Percentiles rank a stretch among this genome's conserved stretches.
These are phyloP conservation scores for Brachionus sp. DNA, from an alignment of 1,140 invertebrate genomes.

Conservation along the genomic window DNA sequence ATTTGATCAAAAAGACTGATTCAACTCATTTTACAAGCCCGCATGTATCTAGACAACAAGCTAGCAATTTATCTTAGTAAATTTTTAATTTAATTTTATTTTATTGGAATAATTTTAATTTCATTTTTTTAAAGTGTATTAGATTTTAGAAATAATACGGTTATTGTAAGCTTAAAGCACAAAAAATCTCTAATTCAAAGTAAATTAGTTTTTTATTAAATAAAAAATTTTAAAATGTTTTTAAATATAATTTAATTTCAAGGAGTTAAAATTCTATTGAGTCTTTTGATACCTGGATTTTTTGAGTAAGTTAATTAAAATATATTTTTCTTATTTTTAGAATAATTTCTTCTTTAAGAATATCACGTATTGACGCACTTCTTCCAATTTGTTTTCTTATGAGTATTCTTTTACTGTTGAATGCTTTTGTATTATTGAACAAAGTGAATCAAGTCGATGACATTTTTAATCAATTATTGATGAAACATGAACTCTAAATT, in stretches of 20 bases:
- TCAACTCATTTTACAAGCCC: slow-evolving; percentile 1
- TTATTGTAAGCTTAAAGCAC: slow-evolving; percentile 25
- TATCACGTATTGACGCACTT: slow-evolving; percentile 35
- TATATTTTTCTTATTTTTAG: not conserved
- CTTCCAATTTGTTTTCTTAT: slow-evolving; percentile 44
- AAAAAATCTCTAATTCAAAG: slow-evolving; percentile 23
- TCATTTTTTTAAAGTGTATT: not conserved
- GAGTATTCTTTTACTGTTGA: slow-evolving; percentile 37
- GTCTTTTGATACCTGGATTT: slow-evolving; percentile 41
- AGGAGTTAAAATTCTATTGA: slow-evolving; percentile 29
- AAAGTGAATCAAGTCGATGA: slow-evolving; percentile 45
- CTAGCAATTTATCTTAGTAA: slow-evolving; percentile 19
- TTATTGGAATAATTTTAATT: not conserved
- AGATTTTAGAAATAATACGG: slow-evolving; percentile 17
- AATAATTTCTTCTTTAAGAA: slow-evolving; percentile 27
- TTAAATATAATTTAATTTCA: not conserved
- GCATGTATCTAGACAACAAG: not conserved
- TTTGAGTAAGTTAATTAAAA: not conserved
- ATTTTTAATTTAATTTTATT: not conserved
- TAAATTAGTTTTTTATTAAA: not conserved
- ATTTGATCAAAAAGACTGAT: not conserved
- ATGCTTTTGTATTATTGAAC: slow-evolving; percentile 37
- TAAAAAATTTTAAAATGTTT: not conserved
- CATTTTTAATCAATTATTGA: slow-evolving; percentile 13
- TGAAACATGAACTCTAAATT: slow-evolving; percentile 4